Percentiles rank a stretch among this genome's conserved stretches.
These are phyloP conservation scores for Mesorhabditis sp. DNA, from an alignment of 2,888 invertebrate genomes.

Conservation along the genomic window DNA sequence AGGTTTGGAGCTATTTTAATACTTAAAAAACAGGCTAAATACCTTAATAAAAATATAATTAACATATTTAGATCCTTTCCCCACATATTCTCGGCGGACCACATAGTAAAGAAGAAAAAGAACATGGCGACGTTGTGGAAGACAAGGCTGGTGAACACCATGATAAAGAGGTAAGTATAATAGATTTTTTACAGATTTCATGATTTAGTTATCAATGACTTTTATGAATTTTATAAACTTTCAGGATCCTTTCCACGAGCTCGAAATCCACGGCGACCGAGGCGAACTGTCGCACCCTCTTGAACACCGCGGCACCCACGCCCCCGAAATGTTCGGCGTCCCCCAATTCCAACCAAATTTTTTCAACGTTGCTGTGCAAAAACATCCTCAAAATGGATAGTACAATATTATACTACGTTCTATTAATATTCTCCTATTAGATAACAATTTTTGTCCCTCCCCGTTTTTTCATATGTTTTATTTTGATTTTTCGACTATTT, in stretches of 20 bases:
- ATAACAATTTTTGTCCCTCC: no score
- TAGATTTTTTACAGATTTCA: neutral
- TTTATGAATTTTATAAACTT: neutral
- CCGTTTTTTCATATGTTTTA: no score
- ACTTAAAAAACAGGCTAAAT: neutral
- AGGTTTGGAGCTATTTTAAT: slow-evolving; percentile 21
- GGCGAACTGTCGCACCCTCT: neutral
- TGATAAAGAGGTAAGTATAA: neutral
- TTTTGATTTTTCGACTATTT: no score
- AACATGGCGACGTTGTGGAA: slow-evolving; percentile 28
- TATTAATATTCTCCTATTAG: no score
- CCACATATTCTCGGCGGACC: slow-evolving; percentile 45
- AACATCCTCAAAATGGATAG: no score
- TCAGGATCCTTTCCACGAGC: slow-evolving; percentile 1
- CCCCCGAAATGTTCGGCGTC: neutral
- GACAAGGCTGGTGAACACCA: neutral
- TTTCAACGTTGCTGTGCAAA: no score
- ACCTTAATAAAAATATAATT: slow-evolving; percentile 1
- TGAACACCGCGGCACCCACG: neutral
- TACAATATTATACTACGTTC: no score
- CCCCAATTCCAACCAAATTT: neutral
- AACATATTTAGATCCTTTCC: slow-evolving; percentile 28
- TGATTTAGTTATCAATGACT: no score
- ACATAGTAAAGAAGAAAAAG: slow-evolving; percentile 40
- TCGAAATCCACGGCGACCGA: neutral